phyloP scores from a whole-genome alignment of 2,888 invertebrate genomes.

The Caenorhabditis wallacei region DNA sequence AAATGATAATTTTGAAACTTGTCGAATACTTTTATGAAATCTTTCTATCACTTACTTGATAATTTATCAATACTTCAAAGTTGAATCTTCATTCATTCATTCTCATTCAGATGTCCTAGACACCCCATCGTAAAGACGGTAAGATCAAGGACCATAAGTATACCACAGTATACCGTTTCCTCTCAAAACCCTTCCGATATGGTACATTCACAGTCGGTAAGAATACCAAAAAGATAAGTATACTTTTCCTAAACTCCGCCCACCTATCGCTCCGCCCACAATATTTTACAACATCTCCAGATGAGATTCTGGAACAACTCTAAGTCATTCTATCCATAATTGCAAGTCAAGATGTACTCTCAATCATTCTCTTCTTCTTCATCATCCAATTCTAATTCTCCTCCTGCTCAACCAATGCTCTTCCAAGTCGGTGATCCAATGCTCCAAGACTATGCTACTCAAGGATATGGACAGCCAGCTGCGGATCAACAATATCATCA shows the following conservation, averaged over 20 bases:
- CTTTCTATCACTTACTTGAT: too few relatives aligned
- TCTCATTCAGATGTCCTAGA: too few relatives aligned
- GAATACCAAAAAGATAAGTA: constrained; percentile 1
- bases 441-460: neutral
- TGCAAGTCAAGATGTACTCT: constrained; percentile 1
- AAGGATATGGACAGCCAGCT: neutral
- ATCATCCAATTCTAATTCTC: constrained; percentile 7
- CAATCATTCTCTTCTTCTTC: constrained; percentile 8
- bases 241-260: neutral
- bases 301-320: neutral
- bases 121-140: neutral
- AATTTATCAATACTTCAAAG: too few relatives aligned
- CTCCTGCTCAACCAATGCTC: neutral
- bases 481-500: constrained; percentile 1
- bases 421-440: neutral
- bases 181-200: too few relatives aligned
- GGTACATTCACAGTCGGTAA: neutral
- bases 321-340: constrained; percentile 5
- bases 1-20: too few relatives aligned
- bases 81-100: too few relatives aligned
- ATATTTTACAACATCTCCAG: neutral
- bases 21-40: too few relatives aligned
- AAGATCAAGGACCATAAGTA: neutral
- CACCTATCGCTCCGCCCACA: neutral
- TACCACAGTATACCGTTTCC: neutral